Percentiles rank a stretch among this genome's conserved stretches.
phyloP scores from a whole-genome alignment of 2,113 vertebrate genomes.

The Symphodus melops region DNA sequence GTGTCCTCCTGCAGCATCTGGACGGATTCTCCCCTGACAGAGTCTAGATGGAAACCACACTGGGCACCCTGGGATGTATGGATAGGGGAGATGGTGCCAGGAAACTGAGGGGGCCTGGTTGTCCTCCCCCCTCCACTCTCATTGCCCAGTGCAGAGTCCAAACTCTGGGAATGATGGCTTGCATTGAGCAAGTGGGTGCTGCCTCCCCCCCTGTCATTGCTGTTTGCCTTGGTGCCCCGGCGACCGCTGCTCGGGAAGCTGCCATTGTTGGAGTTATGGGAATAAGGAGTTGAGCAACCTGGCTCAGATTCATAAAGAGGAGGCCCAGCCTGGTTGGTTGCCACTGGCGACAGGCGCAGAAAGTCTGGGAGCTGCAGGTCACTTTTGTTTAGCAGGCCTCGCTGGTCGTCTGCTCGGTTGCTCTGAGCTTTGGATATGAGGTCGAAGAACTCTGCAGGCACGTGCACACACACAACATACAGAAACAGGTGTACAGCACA shows the following conservation, averaged over 20 bases:
- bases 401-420: conserved; percentile 98
- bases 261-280: conserved; percentile 74
- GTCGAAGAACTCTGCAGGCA: conserved; percentile 95
- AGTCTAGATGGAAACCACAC: conserved; percentile 57
- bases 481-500: conserved; percentile 15
- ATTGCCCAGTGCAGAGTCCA: conserved; percentile 79
- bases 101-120: conserved; percentile 75
- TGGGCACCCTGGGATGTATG: conserved; percentile 47
- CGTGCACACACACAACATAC: conserved; percentile 17
- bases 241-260: conserved; percentile 66
- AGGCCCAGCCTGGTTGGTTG: conserved; percentile 41
- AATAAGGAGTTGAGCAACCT: conserved; percentile 77
- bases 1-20: conserved; percentile 91
- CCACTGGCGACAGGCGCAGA: conserved; percentile 85
- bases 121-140: conserved; percentile 72
- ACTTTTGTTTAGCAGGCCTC: conserved; percentile 96
- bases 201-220: conserved; percentile 54
- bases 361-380: conserved; percentile 96
- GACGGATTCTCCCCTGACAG: conserved; percentile 75
- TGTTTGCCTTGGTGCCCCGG: conserved; percentile 70
- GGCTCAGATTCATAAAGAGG: conserved; percentile 64
- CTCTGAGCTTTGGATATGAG: conserved; percentile 99
- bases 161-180: conserved; percentile 80
- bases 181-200: conserved; percentile 66
- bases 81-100: conserved; percentile 81